Conservation (phyloP, 2,797 vertebrate genomes). For the Protonibea diacanthus region DNA sequence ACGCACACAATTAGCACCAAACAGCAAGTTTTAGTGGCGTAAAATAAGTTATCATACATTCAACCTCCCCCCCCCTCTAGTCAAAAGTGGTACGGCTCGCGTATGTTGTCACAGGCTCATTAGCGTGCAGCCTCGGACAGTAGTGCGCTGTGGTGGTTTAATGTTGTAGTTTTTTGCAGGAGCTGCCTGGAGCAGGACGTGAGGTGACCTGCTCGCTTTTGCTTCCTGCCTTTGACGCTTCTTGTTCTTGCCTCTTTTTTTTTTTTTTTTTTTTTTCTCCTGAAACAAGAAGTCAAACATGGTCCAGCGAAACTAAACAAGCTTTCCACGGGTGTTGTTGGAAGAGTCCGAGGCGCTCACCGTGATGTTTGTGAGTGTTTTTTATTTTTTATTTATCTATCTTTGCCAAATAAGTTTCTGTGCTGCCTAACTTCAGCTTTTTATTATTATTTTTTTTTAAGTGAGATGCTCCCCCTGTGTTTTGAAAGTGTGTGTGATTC, state of each 20-base stretch:
- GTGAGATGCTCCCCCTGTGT: slow-evolving; percentile 19
- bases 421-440: slow-evolving; percentile 30
- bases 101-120: slow-evolving; percentile 74
- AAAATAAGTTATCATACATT: not conserved
- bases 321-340: slow-evolving; percentile 22
- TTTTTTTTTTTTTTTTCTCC: not conserved
- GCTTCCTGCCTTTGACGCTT: slow-evolving; percentile 41
- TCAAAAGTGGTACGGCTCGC: slow-evolving; percentile 52
- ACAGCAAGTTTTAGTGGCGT: rapidly evolving
- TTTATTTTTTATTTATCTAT: not conserved
- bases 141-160: slow-evolving; percentile 40
- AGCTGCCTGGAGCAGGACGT: slow-evolving; percentile 48
- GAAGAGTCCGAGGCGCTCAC: slow-evolving; percentile 45
- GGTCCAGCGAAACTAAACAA: slow-evolving; percentile 55
- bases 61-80: slow-evolving; percentile 1
- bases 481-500: slow-evolving; percentile 26
- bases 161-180: slow-evolving; percentile 69
- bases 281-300: slow-evolving; percentile 50
- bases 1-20: not conserved
- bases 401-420: slow-evolving; percentile 33
- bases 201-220: slow-evolving; percentile 38
- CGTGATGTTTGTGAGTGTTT: slow-evolving; percentile 77
- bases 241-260: slow-evolving; percentile 19
- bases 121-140: slow-evolving; percentile 70
- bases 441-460: slow-evolving; percentile 1